Base-by-base conservation (phyloP, 1,140 invertebrate genomes). In the Drosophila leontia region DNA sequence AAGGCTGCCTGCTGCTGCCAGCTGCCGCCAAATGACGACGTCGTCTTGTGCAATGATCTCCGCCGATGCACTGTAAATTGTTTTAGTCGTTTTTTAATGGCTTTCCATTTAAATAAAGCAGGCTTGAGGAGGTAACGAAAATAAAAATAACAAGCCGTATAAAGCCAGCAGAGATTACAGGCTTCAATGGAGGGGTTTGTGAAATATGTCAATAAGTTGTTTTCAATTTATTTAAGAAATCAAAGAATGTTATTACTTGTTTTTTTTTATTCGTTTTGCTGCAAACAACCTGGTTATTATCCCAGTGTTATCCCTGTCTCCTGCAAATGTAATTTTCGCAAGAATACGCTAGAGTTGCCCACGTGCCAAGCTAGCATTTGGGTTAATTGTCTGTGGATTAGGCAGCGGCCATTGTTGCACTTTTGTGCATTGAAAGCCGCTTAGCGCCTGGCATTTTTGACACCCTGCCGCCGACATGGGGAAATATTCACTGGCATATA, bases 321-420 rank as follows among this genome's bases (percentile, higher is more conserved):
- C 17, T 41, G 57, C 42, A 62, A 69, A 69, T 51, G 70, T 37
- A 34, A 41, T 76, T 64, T 65, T 86, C 65, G 82, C 82, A 82
- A 85, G 82, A 86, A 70, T 81, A 74, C 61, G 80, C 72, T 34
- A 47, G 56, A 58, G 68, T 78, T 75, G 81, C 81, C 84, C 84
- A 90, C 84, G 85, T 88, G 85, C 81, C 62, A 8, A 2, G 69
- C 62, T 12, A 5, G 69, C 85, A 90, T 88, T 90, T 88, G 85
- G 81, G 81, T 88, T 90, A 88, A 90, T 88, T 88, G 84, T 88
- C 80, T 80, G 62, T 63, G 76, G 80, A 87, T 83, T 78, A 82
- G 64, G 48, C 72, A 59, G 50, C 56, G 58, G 50, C 75, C 79
- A 82, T 86, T 86, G 83, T 86, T 68, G 75, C 61, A 70, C 8